These are phyloP conservation scores for Tribolium madens DNA, from an alignment of 1,140 invertebrate genomes.

Conservation along the genomic window DNA sequence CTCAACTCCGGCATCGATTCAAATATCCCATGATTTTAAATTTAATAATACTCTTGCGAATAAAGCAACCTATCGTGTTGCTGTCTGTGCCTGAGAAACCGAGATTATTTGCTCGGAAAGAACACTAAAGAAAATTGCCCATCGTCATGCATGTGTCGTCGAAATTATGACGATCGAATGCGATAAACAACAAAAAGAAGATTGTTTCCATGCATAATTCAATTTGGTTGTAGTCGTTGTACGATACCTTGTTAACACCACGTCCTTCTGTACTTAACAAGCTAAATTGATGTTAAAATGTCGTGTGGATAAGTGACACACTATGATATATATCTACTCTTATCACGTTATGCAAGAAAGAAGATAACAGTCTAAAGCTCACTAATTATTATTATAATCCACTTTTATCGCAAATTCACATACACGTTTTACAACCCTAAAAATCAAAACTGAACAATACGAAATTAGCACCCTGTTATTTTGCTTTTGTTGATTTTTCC, in stretches of 20 bases:
- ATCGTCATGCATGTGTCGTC: constrained; percentile 34
- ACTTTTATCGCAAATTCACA: constrained; percentile 2
- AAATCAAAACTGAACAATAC: neutral
- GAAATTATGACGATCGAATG: constrained; percentile 20
- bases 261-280: constrained; percentile 34
- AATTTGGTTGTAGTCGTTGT: constrained; percentile 10
- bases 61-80: neutral
- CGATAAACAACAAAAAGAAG: constrained; percentile 34
- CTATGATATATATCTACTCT: constrained; percentile 40
- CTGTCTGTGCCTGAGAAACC: neutral
- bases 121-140: constrained; percentile 19
- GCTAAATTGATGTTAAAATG: constrained; percentile 45
- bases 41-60: neutral
- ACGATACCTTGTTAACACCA: constrained; percentile 34
- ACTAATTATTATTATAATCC: constrained; percentile 11
- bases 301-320: constrained; percentile 38
- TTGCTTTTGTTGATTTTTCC: neutral
- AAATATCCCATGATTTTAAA: constrained; percentile 34
- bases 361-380: neutral
- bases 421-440: too few relatives aligned
- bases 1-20: constrained; percentile 8
- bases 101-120: constrained; percentile 26
- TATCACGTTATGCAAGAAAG: constrained; percentile 15
- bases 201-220: constrained; percentile 40
- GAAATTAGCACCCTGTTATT: constrained; percentile 1